Percentiles rank a stretch among this genome's conserved stretches.
These are phyloP conservation scores for Acropora tenuis DNA, from an alignment of 64 coral and sea anemone species.

Conservation along the genomic window DNA sequence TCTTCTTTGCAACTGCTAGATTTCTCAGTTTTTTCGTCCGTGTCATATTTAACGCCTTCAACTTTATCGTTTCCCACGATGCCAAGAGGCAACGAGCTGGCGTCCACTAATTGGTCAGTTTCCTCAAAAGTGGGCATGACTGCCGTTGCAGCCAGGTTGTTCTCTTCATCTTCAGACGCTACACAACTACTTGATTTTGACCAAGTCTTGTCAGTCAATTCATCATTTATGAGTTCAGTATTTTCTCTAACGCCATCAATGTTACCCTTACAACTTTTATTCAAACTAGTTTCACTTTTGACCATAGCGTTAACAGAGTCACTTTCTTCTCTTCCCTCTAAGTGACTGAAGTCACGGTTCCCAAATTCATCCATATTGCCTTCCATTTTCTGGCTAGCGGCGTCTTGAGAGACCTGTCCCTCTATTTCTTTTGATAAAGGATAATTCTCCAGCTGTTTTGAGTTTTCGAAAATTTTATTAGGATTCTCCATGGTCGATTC, in stretches of 20 bases:
- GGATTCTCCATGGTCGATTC: neutral
- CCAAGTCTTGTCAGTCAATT: neutral
- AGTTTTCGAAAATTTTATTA: neutral
- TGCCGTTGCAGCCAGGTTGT: neutral
- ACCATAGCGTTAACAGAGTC: too few relatives aligned
- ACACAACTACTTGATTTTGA: neutral
- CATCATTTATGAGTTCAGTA: neutral
- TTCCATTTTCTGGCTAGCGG: neutral
- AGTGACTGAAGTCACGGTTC: neutral
- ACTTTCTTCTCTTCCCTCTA: neutral
- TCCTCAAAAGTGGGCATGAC: conserved; percentile 19
- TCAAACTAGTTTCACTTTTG: too few relatives aligned
- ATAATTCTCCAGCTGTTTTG: neutral
- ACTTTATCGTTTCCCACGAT: neutral
- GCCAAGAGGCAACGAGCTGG: neutral
- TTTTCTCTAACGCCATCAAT: neutral
- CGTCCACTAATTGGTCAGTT: neutral
- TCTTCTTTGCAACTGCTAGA: neutral
- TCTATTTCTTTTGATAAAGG: neutral
- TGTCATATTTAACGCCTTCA: neutral
- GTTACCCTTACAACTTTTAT: too few relatives aligned
- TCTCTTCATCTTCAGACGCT: neutral
- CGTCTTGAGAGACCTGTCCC: neutral
- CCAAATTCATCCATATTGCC: neutral
- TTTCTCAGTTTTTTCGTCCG: neutral